Evolutionary conservation across 2,113 vertebrate species (phyloP).

Genomic region (Eidolon helvum): DNA sequence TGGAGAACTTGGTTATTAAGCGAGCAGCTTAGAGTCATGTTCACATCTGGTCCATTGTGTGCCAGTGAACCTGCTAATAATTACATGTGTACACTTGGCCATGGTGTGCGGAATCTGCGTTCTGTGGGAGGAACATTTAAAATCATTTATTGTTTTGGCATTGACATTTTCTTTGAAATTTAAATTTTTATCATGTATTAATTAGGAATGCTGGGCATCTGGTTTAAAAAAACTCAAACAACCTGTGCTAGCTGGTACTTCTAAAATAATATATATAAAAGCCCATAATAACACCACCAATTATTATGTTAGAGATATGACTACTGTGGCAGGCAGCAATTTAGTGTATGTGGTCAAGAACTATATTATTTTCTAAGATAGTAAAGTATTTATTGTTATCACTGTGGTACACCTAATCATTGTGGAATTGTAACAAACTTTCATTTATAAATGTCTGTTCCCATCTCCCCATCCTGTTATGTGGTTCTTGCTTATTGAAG

Average conservation of each 20-base stretch:
- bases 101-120: background rate
- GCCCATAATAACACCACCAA: background rate
- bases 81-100: background rate
- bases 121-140: constrained; percentile 3
- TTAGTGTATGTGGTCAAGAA: background rate
- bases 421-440: background rate
- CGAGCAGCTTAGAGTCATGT: background rate
- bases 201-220: constrained; percentile 43
- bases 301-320: background rate
- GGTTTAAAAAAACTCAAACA: background rate
- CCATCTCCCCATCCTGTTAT: constrained; percentile 69
- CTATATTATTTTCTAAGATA: constrained; percentile 25
- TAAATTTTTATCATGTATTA: constrained; percentile 31
- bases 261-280: background rate
- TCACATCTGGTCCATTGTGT: background rate
- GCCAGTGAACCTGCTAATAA: background rate
- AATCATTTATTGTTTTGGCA: constrained; percentile 27
- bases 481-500: constrained; percentile 76
- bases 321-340: background rate
- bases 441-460: constrained; percentile 23
- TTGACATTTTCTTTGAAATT: constrained; percentile 60
- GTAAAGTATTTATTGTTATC: constrained; percentile 24
- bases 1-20: background rate
- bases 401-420: background rate
- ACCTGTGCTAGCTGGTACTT: background rate